Evolutionary conservation across 2,113 vertebrate genomes (phyloP).

Genomic region (Siphamia tubifer): DNA sequence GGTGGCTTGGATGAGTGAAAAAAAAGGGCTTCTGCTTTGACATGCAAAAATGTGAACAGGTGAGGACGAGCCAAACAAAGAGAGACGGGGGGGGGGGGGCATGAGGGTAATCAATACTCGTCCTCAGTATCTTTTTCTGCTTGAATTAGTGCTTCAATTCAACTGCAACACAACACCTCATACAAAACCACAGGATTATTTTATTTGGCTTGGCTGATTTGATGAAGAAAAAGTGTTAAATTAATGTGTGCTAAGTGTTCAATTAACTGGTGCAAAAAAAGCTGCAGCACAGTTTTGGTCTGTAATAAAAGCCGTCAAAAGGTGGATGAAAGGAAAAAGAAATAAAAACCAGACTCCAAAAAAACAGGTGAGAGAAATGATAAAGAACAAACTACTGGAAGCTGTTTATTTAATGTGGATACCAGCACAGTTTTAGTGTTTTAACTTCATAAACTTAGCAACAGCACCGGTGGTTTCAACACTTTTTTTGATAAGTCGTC

Average conservation of each 20-base stretch:
- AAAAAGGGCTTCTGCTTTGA: not conserved
- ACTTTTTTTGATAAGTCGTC: no score
- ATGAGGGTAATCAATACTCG: conserved; percentile 47
- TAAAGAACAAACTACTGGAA: no score
- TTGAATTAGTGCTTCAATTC: conserved; percentile 39
- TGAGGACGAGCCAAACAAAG: conserved; percentile 24
- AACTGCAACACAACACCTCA: not conserved
- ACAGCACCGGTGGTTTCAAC: no score
- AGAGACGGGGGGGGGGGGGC: conserved; percentile 12
- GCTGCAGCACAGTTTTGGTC: not conserved
- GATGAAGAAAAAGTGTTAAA: not conserved
- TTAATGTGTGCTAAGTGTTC: not conserved
- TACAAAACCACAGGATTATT: conserved; percentile 28
- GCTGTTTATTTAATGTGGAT: no score
- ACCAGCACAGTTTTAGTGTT: no score
- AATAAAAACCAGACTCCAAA: no score
- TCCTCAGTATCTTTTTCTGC: conserved; percentile 29
- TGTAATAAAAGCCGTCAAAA: no score
- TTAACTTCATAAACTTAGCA: no score
- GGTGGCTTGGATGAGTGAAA: not conserved
- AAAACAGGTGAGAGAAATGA: no score
- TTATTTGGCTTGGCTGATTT: conserved; percentile 13
- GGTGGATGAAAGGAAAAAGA: no score
- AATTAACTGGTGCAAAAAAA: conserved; percentile 3
- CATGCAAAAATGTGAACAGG: conserved; percentile 26